phyloP scores from a whole-genome alignment of 2,888 invertebrate species.

The Melikaiella ostensackeni region DNA sequence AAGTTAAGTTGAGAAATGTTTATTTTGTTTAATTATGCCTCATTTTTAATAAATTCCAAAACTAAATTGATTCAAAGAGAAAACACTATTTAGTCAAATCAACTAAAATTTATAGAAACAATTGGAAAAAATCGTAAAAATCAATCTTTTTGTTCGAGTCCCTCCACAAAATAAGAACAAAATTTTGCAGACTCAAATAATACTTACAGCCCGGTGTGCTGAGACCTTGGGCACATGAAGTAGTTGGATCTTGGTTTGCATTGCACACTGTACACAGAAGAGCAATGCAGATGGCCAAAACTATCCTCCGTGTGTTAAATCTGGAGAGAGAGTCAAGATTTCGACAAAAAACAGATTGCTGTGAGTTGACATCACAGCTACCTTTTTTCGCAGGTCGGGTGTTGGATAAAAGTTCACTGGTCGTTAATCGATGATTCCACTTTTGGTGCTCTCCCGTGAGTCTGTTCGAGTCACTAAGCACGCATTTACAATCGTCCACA shows the following conservation, averaged over 20 bases:
- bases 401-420: conserved; percentile 30
- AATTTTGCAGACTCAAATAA: background rate
- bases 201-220: conserved; percentile 73
- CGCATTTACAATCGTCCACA: conserved; percentile 17
- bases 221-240: conserved; percentile 62
- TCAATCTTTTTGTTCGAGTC: too few species aligned
- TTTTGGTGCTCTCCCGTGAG: conserved; percentile 27
- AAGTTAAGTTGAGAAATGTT: too few species aligned
- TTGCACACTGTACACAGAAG: conserved; percentile 56
- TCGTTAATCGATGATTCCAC: conserved; percentile 36
- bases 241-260: conserved; percentile 49
- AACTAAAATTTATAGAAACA: background rate
- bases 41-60: too few species aligned
- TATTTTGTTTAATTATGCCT: too few species aligned
- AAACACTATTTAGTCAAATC: too few species aligned
- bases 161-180: too few species aligned
- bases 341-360: conserved; percentile 37
- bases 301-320: conserved; percentile 56
- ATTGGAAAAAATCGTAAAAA: too few species aligned
- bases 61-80: too few species aligned
- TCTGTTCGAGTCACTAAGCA: conserved; percentile 27
- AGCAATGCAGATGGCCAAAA: conserved; percentile 57
- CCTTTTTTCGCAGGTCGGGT: conserved; percentile 42
- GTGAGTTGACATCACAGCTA: conserved; percentile 43
- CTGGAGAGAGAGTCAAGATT: conserved; percentile 46